Conservation (phyloP, 37 sponge, comb jelly and placozoan species). For the Geodia barretti region DNA sequence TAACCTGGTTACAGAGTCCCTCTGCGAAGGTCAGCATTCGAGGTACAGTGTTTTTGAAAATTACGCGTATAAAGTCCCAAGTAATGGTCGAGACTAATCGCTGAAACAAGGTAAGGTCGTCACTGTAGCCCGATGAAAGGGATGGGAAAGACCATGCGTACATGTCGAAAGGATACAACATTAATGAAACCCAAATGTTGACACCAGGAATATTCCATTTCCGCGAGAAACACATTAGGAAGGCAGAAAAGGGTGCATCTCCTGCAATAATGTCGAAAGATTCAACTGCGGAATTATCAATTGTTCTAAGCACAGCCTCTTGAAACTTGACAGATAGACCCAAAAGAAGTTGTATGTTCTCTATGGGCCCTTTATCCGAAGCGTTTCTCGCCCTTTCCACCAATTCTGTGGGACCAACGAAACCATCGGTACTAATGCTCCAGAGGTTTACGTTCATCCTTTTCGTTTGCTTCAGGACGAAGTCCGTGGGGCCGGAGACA, state of each 20-base stretch:
- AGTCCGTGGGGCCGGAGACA: background rate
- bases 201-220: conserved; percentile 1
- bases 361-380: background rate
- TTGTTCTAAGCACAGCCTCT: background rate
- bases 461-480: background rate
- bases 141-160: conserved; percentile 21
- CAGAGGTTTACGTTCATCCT: background rate
- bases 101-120: background rate
- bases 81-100: background rate
- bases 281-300: background rate
- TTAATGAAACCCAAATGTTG: background rate
- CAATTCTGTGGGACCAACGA: background rate
- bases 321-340: background rate
- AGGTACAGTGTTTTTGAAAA: background rate
- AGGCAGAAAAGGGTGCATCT: background rate
- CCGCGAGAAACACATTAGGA: background rate
- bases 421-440: conserved; percentile 3
- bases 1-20: background rate
- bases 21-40: background rate
- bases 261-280: conserved; percentile 5
- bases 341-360: too few species aligned
- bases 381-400: too few species aligned
- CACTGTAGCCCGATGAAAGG: background rate
- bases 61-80: background rate
- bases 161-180: background rate